Base-by-base conservation (phyloP, 2,888 invertebrate species). In the Thymelicus lineola region DNA sequence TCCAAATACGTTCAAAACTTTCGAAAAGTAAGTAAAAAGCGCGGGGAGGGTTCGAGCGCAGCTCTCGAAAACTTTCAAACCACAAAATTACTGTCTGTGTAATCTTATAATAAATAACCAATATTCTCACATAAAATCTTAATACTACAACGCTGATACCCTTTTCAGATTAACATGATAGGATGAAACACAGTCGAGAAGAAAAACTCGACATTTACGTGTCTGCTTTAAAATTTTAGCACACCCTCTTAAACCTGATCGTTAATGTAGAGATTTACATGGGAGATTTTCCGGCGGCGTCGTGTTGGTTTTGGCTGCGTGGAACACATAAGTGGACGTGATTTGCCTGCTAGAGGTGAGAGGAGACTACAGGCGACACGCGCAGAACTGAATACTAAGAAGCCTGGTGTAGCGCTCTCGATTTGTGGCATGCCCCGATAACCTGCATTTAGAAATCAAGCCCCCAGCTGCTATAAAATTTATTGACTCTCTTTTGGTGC, bases 381-480 rank as follows among this genome's bases (percentile, higher is more conserved):
- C 84, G 80, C 82, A 79, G 79, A 81, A 82, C 87, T 85, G 93
- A 91, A 91, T 91, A 93, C 92, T 91, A 91, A 91, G 86, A 86
- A 91, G 90, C 84, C 81, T 81, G 86, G 83, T 87, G 89, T 90
- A 84, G 83, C 90, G 88, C 82, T 87, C 88, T 85, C 90, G 88
- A 92, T 92, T 90, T 90, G 90, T 87, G 90, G 88, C 88, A 88
- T 89, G 87, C 88, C 88, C 92, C 89, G 93, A 93, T 93, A 93
- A 93, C 93, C 93, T 89, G 89, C 91, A 92, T 92, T 93, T 87
- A 87, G 91, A 90, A 91, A 93, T 89, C 89, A 91, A 90, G 86
- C 91, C 88, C 86, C 81, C 83, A 85, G 82, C 86, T 87, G 86
- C 86, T 89, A 81, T 82, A 80, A 87, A 91, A 92, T 92, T 91